These are phyloP conservation scores for Cosmopolites sordidus DNA, from an alignment of 2,888 invertebrate species.

Conservation along the genomic window DNA sequence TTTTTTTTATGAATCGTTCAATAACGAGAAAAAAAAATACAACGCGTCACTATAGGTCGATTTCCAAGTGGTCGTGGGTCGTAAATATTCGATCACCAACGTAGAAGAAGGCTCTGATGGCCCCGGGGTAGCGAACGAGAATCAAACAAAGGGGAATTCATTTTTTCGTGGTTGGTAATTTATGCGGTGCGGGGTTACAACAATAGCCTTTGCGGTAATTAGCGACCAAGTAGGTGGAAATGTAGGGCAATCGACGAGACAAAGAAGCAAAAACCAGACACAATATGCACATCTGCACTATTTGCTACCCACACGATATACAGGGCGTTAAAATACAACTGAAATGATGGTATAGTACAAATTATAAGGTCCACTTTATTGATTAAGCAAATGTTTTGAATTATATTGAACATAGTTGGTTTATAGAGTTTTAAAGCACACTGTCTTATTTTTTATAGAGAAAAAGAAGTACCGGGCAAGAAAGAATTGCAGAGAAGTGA, in stretches of 20 bases:
- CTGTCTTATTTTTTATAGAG: too few relatives aligned
- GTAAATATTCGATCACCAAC: conserved; percentile 22
- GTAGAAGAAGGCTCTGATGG: conserved; percentile 11
- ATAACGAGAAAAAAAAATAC: too few relatives aligned
- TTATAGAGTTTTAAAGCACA: too few relatives aligned
- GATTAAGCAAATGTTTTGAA: too few relatives aligned
- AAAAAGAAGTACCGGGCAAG: too few relatives aligned
- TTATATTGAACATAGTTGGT: too few relatives aligned
- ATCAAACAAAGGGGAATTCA: conserved; percentile 20
- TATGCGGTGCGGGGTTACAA: conserved; percentile 18
- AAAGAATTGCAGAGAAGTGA: too few relatives aligned
- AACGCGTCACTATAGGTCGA: too few relatives aligned
- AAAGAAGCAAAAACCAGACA: conserved; percentile 36
- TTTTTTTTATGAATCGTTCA: too few relatives aligned
- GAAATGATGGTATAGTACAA: too few relatives aligned
- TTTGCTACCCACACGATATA: conserved; percentile 27
- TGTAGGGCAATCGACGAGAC: conserved; percentile 45
- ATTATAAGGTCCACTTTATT: too few relatives aligned
- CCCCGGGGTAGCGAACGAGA: conserved; percentile 10
- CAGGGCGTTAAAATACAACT: too few relatives aligned
- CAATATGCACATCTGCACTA: conserved; percentile 45
- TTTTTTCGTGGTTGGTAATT: conserved; percentile 13
- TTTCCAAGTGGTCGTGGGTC: not conserved
- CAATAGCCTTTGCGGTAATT: conserved; percentile 42
- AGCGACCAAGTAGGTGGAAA: conserved; percentile 51